Percentiles rank a stretch among this genome's conserved stretches.
Evolutionary conservation across 2,888 invertebrate species (phyloP).

Genomic region (Argyresthia albistria): DNA sequence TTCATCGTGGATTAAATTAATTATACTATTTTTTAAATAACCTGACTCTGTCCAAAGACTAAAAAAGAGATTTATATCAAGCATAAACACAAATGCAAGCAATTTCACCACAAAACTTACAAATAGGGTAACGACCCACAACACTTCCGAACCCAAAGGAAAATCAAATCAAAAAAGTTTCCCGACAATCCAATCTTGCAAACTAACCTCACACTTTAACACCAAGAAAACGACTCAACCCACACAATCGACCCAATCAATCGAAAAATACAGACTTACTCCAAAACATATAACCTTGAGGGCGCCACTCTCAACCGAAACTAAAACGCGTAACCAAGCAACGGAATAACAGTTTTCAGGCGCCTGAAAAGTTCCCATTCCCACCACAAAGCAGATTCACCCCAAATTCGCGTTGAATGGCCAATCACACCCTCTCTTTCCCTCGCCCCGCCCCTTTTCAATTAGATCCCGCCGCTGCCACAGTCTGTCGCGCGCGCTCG

Average conservation of each 20-base stretch:
- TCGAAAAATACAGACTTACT: slow-evolving; percentile 34
- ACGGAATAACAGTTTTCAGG: too few relatives aligned
- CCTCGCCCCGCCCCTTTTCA: slow-evolving; percentile 21
- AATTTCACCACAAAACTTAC: too few relatives aligned
- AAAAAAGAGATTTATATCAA: too few relatives aligned
- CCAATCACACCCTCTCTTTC: neutral
- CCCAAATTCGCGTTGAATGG: slow-evolving; percentile 6
- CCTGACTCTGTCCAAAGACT: too few relatives aligned
- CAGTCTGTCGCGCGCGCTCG: slow-evolving; percentile 43
- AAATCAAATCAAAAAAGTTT: neutral
- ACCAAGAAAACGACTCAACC: slow-evolving; percentile 38
- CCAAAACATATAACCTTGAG: slow-evolving; percentile 55
- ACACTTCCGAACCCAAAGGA: too few relatives aligned
- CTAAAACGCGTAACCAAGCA: slow-evolving; percentile 62
- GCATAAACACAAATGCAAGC: too few relatives aligned
- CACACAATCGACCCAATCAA: slow-evolving; percentile 67
- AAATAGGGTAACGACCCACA: too few relatives aligned
- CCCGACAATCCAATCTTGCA: neutral
- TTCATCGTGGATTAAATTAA: neutral
- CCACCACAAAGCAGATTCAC: slow-evolving; percentile 8
- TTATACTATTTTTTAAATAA: neutral
- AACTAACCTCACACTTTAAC: neutral
- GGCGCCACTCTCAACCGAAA: slow-evolving; percentile 58
- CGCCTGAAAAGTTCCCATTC: slow-evolving; percentile 8
- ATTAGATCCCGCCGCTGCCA: slow-evolving; percentile 23